A percentile compares a stretch with the other conserved stretches of the same genome.
phyloP scores from a whole-genome alignment of 1,140 invertebrate genomes.

The Drosophila oshimai region DNA sequence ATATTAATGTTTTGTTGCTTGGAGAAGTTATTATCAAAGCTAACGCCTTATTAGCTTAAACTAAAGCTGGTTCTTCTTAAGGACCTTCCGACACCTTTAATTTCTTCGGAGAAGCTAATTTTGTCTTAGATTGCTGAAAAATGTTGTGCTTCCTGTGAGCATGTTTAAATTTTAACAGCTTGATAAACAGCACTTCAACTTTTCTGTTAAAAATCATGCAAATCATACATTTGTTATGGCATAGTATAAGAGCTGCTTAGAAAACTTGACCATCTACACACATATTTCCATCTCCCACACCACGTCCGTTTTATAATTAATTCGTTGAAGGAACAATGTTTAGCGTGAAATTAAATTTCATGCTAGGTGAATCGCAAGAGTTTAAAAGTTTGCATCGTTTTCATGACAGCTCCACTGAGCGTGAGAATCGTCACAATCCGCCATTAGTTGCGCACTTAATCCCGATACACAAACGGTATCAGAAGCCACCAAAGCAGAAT shows the following conservation, averaged over 20 bases:
- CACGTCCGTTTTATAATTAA: too few relatives aligned
- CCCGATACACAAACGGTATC: slow-evolving; percentile 28
- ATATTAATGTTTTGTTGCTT: slow-evolving; percentile 3
- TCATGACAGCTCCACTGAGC: slow-evolving; percentile 35
- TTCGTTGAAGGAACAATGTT: slow-evolving; percentile 3
- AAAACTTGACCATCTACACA: too few relatives aligned
- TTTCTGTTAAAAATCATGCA: too few relatives aligned
- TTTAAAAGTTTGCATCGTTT: slow-evolving; percentile 48
- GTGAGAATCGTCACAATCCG: slow-evolving; percentile 26
- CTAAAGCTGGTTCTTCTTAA: neutral
- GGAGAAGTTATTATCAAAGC: neutral
- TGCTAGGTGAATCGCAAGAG: slow-evolving; percentile 38
- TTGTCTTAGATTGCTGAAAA: too few relatives aligned
- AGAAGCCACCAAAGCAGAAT: slow-evolving; percentile 13
- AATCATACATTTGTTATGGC: too few relatives aligned
- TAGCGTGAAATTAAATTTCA: slow-evolving; percentile 41
- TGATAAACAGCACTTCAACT: too few relatives aligned
- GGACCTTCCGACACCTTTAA: neutral
- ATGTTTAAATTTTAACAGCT: too few relatives aligned
- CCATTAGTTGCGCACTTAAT: slow-evolving; percentile 58
- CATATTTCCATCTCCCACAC: too few relatives aligned
- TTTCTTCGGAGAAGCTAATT: too few relatives aligned
- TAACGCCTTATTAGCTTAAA: neutral
- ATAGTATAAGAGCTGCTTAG: too few relatives aligned
- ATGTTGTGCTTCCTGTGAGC: too few relatives aligned